Percentiles rank a stretch among this genome's conserved stretches.
Conservation (phyloP, 2,113 vertebrate species). For the Notothenia coriiceps region DNA sequence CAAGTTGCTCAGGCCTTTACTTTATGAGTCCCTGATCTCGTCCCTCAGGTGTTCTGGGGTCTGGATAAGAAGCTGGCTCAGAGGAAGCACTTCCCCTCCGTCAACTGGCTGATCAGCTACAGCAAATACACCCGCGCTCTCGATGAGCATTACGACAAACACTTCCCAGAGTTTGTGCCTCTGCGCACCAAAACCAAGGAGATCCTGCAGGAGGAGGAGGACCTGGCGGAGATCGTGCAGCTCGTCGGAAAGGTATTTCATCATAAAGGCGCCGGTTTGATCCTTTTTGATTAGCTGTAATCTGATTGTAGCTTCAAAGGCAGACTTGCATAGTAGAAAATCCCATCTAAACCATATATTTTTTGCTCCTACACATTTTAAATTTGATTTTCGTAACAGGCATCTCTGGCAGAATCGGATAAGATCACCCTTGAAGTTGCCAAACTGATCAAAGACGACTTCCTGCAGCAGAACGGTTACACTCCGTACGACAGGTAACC, state of each 20-base stretch:
- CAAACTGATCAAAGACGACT: constrained; percentile 98
- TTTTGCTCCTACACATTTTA: not conserved
- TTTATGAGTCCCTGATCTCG: not conserved
- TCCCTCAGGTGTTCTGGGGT: constrained; percentile 95
- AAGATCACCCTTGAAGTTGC: constrained; percentile 99
- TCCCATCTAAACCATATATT: not conserved
- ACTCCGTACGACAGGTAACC: constrained; percentile 94
- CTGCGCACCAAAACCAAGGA: constrained; percentile 97
- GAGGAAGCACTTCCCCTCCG: constrained; percentile 97
- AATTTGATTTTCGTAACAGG: constrained; percentile 76
- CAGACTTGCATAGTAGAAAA: too few species aligned
- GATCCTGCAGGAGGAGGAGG: constrained; percentile 98
- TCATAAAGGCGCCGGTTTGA: not conserved
- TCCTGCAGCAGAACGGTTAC: constrained; percentile 98
- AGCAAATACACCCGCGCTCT: constrained; percentile 96
- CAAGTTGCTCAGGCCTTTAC: not conserved
- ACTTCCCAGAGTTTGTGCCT: constrained; percentile 96
- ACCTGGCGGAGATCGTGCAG: constrained; percentile 97
- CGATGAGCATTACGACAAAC: constrained; percentile 97
- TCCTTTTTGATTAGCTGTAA: not conserved
- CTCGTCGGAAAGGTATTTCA: constrained; percentile 94
- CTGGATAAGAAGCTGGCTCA: constrained; percentile 98
- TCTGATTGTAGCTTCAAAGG: constrained; percentile 5
- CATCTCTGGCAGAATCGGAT: constrained; percentile 96
- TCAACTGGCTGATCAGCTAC: constrained; percentile 99